Conservation (phyloP, 2,797 vertebrate species). For the Arnoldichthys spilopterus region DNA sequence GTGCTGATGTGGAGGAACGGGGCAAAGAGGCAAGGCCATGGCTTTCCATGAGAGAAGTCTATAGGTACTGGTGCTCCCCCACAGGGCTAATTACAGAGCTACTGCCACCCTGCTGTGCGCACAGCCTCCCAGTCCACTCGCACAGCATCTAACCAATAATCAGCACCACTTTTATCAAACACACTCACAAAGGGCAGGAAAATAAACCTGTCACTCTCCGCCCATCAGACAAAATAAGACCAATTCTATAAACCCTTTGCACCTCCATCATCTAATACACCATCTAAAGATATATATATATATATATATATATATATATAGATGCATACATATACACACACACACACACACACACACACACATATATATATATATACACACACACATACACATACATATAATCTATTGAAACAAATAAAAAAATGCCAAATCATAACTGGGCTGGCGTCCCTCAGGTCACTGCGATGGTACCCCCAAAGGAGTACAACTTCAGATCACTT, state of each 20-base stretch:
- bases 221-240: too few relatives aligned
- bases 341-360: slow-evolving; percentile 2
- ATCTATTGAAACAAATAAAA: too few relatives aligned
- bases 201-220: background rate
- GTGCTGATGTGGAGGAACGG: slow-evolving; percentile 24
- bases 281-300: too few relatives aligned
- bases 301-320: too few relatives aligned
- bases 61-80: slow-evolving; percentile 48
- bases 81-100: slow-evolving; percentile 65
- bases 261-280: background rate
- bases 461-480: too few relatives aligned
- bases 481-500: too few relatives aligned
- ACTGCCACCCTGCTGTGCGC: slow-evolving; percentile 43
- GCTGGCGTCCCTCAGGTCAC: too few relatives aligned
- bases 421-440: too few relatives aligned
- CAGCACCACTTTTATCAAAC: slow-evolving; percentile 24
- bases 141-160: slow-evolving; percentile 41
- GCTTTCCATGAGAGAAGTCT: slow-evolving; percentile 42
- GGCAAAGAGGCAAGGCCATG: slow-evolving; percentile 44
- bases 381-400: too few relatives aligned
- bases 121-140: slow-evolving; percentile 37
- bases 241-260: background rate
- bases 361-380: background rate
- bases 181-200: slow-evolving; percentile 11
- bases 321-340: too few relatives aligned